Conservation (phyloP, 92 coral and sea anemone species). For the Anthopleura xanthogrammica region DNA sequence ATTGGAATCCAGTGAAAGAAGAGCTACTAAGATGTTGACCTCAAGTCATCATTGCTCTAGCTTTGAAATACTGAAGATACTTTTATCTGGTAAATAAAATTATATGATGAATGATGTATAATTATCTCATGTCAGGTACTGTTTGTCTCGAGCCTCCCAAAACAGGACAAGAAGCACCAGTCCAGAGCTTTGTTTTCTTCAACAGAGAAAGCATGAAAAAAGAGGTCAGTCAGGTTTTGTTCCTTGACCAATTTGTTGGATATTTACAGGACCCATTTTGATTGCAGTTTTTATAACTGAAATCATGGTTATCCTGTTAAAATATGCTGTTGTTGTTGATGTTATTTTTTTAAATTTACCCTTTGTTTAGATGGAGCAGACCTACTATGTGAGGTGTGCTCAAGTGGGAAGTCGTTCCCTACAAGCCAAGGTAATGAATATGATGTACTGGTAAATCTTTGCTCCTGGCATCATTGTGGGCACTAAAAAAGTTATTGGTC, state of each 20-base stretch:
- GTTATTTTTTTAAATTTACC: neutral
- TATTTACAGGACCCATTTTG: neutral
- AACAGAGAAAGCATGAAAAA: conserved; percentile 45
- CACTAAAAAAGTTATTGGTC: too few species aligned
- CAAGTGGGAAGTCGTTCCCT: conserved; percentile 88
- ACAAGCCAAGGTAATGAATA: conserved; percentile 63
- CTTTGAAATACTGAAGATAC: too few species aligned
- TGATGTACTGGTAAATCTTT: too few species aligned
- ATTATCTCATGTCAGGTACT: conserved; percentile 36
- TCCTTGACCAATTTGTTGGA: neutral
- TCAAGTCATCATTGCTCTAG: too few species aligned
- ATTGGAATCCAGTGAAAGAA: too few species aligned
- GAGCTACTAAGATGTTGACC: too few species aligned
- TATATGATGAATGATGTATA: neutral
- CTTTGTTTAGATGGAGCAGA: conserved; percentile 58
- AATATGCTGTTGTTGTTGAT: neutral
- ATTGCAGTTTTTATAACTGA: too few species aligned
- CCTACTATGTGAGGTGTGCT: conserved; percentile 73
- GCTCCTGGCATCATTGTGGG: too few species aligned
- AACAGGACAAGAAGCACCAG: conserved; percentile 37
- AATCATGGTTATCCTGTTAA: too few species aligned
- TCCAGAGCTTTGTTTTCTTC: conserved; percentile 62
- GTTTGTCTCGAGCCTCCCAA: conserved; percentile 63
- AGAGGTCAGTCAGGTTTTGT: conserved; percentile 21
- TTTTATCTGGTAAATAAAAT: neutral